phyloP scores from a whole-genome alignment of 2,797 vertebrate species.

The Pseudocheirus occidentalis region DNA sequence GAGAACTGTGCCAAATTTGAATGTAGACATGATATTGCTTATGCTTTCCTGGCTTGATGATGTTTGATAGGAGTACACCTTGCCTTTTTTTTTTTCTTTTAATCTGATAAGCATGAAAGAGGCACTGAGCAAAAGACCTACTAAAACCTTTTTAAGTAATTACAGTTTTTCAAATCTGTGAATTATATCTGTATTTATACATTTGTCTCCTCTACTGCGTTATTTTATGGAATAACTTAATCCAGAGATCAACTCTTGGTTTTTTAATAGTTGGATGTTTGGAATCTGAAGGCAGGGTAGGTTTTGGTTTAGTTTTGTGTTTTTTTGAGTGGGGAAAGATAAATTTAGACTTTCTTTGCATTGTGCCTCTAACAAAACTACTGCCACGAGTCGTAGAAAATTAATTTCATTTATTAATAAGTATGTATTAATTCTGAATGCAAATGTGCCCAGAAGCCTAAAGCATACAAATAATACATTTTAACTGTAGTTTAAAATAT shows the following conservation, averaged over 20 bases:
- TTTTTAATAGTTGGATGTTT: constrained; percentile 9
- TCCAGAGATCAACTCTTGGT: neutral
- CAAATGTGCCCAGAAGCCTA: constrained; percentile 65
- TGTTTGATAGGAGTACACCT: neutral
- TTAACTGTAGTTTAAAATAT: constrained; percentile 71
- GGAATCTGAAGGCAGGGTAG: neutral
- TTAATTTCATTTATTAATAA: constrained; percentile 68
- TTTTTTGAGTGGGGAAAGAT: neutral
- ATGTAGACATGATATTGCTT: neutral
- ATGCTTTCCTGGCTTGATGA: neutral
- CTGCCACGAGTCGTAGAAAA: constrained; percentile 34
- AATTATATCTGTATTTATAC: neutral
- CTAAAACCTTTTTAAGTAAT: neutral
- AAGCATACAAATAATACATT: constrained; percentile 57
- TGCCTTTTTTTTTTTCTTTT: neutral
- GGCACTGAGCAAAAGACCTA: neutral
- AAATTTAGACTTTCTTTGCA: constrained; percentile 43
- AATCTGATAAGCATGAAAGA: neutral
- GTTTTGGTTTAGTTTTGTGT: neutral
- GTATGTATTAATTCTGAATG: constrained; percentile 71
- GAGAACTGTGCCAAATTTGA: neutral
- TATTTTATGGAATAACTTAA: neutral
- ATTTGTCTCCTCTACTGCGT: neutral
- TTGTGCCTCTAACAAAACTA: constrained; percentile 33
- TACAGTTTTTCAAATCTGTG: neutral